These are phyloP conservation scores for Cydia amplana DNA, from an alignment of 1,140 invertebrate genomes.

Conservation along the genomic window DNA sequence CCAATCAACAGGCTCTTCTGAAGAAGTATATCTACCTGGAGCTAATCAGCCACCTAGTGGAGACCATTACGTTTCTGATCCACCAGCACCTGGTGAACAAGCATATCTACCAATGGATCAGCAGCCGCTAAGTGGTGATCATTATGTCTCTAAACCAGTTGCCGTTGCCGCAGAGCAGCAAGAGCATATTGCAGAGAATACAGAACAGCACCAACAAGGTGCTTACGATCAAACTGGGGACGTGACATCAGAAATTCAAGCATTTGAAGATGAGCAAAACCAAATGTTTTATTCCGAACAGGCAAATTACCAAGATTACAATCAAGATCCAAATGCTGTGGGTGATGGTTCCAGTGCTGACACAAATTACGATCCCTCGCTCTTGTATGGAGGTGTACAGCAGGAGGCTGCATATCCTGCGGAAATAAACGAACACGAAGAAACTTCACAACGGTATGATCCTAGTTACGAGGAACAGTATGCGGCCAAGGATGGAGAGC, in stretches of 20 bases:
- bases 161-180: background rate
- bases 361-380: conserved; percentile 49
- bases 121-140: background rate
- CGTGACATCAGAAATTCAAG: conserved; percentile 44
- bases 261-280: conserved; percentile 58
- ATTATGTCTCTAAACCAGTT: conserved; percentile 3
- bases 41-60: background rate
- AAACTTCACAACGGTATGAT: conserved; percentile 58
- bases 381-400: conserved; percentile 53
- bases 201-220: conserved; percentile 26
- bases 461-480: conserved; percentile 63
- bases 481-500: conserved; percentile 33
- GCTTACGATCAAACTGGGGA: conserved; percentile 31
- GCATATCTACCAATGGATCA: background rate
- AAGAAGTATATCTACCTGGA: background rate
- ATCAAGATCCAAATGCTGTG: conserved; percentile 39
- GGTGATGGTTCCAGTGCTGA: conserved; percentile 38
- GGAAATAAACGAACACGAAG: conserved; percentile 59
- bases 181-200: background rate
- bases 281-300: conserved; percentile 62
- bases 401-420: conserved; percentile 50
- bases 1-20: background rate
- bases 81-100: background rate
- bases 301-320: conserved; percentile 41
- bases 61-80: background rate